Percentiles rank a stretch among this genome's conserved stretches.
Conservation (phyloP, 1,140 invertebrate genomes). For the Wasmannia auropunctata region DNA sequence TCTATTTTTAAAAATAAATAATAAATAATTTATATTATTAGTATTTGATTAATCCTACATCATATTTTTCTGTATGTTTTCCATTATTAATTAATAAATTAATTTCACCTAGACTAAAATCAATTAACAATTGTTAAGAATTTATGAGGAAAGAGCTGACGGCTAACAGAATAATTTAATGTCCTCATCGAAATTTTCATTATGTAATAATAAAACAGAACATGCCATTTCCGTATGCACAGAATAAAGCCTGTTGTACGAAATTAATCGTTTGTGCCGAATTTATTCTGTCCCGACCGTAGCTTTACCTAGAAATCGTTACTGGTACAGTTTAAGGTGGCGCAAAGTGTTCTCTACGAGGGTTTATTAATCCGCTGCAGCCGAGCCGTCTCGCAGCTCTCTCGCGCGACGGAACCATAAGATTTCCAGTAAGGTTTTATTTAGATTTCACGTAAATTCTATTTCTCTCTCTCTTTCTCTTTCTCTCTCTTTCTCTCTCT, state of each 20-base stretch:
- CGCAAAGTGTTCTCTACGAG: conserved; percentile 24
- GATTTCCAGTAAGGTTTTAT: conserved; percentile 79
- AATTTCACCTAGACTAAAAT: not conserved
- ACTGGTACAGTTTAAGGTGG: conserved; percentile 20
- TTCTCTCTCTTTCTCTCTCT: not conserved
- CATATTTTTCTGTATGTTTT: not conserved
- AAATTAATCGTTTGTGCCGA: conserved; percentile 39
- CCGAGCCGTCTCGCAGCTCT: conserved; percentile 36
- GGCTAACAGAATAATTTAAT: not conserved
- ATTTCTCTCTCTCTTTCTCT: conserved; percentile 24
- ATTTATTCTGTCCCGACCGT: not conserved
- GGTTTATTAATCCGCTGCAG: conserved; percentile 33
- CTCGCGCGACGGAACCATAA: conserved; percentile 56
- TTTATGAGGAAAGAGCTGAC: not conserved
- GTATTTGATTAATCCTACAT: not conserved
- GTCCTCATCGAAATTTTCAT: not conserved
- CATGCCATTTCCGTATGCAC: not conserved
- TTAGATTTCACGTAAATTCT: conserved; percentile 77
- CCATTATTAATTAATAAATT: not conserved
- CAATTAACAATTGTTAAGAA: not conserved
- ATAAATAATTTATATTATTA: not conserved
- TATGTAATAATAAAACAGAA: conserved; percentile 10
- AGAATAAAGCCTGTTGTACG: not conserved
- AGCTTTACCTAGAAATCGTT: conserved; percentile 27
- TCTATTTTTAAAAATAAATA: not conserved